A percentile compares a stretch with the other conserved stretches of the same genome.
These are phyloP conservation scores for Lerema accius DNA, from an alignment of 1,140 invertebrate genomes.

Conservation along the genomic window DNA sequence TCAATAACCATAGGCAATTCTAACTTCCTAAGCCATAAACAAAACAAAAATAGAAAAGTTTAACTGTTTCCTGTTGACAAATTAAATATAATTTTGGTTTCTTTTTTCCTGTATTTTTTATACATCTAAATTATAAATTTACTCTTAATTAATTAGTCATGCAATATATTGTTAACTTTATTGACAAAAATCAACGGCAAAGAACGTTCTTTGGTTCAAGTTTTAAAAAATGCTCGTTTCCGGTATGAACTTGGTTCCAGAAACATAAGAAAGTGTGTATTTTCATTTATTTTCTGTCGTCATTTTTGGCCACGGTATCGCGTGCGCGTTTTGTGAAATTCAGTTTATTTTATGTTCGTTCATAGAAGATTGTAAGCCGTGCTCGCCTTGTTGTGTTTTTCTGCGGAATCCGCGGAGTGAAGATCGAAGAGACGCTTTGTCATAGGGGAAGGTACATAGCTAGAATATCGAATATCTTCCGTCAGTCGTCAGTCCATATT, in stretches of 20 bases:
- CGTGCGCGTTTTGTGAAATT: conserved; percentile 68
- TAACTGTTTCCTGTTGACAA: conserved; percentile 50
- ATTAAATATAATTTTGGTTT: conserved; percentile 43
- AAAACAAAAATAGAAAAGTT: conserved; percentile 36
- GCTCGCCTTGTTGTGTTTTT: conserved; percentile 50
- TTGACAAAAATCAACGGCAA: conserved; percentile 48
- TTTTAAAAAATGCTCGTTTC: conserved; percentile 70
- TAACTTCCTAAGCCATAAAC: conserved; percentile 32
- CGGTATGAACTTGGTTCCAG: conserved; percentile 78
- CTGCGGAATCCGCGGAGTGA: conserved; percentile 45
- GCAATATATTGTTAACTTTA: conserved; percentile 56
- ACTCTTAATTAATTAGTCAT: conserved; percentile 58
- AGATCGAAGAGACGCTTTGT: conserved; percentile 62
- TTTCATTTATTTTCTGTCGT: conserved; percentile 83
- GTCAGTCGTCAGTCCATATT: conserved; percentile 64
- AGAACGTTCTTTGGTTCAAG: conserved; percentile 54
- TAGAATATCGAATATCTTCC: conserved; percentile 75
- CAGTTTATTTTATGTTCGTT: conserved; percentile 72
- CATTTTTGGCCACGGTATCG: conserved; percentile 73
- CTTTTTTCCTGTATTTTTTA: conserved; percentile 33
- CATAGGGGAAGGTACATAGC: conserved; percentile 73
- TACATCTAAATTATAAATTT: conserved; percentile 33
- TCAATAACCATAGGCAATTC: conserved; percentile 33
- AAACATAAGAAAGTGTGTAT: conserved; percentile 80
- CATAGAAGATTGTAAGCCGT: conserved; percentile 55